phyloP scores from a whole-genome alignment of 1,140 invertebrate species.

The Lepidotrigona ventralis region DNA sequence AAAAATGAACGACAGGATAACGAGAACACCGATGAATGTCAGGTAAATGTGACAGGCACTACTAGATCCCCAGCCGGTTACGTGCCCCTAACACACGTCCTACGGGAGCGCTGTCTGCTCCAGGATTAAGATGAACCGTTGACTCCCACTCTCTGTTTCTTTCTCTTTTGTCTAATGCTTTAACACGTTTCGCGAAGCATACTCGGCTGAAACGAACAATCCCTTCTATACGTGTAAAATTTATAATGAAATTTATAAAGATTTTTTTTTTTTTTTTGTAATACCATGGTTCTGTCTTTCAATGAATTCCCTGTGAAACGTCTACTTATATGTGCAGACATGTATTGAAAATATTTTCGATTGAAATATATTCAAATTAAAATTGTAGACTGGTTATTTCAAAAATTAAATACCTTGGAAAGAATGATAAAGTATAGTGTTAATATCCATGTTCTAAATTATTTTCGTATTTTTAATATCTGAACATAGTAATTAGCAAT shows the following conservation, averaged over 20 bases:
- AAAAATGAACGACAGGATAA: conserved; percentile 59
- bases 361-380: not conserved
- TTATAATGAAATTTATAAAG: too few relatives aligned
- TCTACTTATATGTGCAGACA: not conserved
- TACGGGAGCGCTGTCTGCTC: conserved; percentile 21
- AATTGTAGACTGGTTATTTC: not conserved
- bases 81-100: conserved; percentile 31
- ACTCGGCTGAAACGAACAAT: not conserved
- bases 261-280: too few relatives aligned
- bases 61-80: conserved; percentile 12
- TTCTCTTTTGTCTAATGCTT: not conserved
- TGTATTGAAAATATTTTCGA: too few relatives aligned
- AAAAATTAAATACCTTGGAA: not conserved
- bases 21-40: conserved; percentile 58
- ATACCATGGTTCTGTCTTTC: not conserved
- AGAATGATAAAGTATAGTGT: not conserved
- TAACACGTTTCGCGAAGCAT: not conserved
- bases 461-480: not conserved
- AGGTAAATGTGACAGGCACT: conserved; percentile 53
- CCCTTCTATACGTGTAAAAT: not conserved
- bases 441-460: not conserved
- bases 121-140: conserved; percentile 21
- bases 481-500: not conserved
- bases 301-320: not conserved
- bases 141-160: not conserved